Base-by-base conservation (phyloP, 2,888 invertebrate species). In the Xanthorhoe spadicearia region DNA sequence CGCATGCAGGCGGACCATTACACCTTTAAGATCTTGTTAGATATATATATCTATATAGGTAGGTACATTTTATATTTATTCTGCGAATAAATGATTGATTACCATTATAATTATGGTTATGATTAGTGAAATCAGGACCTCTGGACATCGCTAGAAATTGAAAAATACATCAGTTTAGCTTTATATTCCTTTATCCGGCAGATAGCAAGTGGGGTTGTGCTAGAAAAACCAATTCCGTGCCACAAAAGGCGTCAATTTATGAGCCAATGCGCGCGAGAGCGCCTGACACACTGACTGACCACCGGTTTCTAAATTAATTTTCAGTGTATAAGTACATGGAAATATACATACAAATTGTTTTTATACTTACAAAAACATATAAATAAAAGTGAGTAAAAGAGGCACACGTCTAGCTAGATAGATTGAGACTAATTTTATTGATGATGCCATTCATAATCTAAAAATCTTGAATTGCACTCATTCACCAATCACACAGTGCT, bases 161-260 rank as follows among this genome's bases (percentile, higher is more conserved):
- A 19, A 23, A 51, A 51, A 51, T 51, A 70, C 67, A 64, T 69
- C 68, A 23, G 68, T 73, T 69, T 66, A 67, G 68, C 65, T 68
- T 46, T 58, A 73, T 75, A 74, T 78, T 76, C 74, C 75, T 73
- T 79, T 76, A 77, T 72, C 66, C 70, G 68, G 72, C 67, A 66
- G 71, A 70, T 74, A 72, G 73, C 61, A 73, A 72, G 75, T 78
- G 78, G 81, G 78, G 82, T 81, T 48, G 64, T 50, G 81, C 79
- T 83, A 84, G 83, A 85, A 88, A 87, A 89, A 88, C 84, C 88
- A 88, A 89, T 88, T 86, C 79, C 84, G 78, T 64, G 76, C 70
- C 78, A 89, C 88, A 89, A 89, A 86, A 82, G 84, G 79, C 71
- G 79, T 79, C 88, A 87, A 88, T 88, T 87, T 86, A 32, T 32